These are phyloP conservation scores for Bubalus kerabau DNA, from an alignment of 2,113 vertebrate species.

Conservation along the genomic window DNA sequence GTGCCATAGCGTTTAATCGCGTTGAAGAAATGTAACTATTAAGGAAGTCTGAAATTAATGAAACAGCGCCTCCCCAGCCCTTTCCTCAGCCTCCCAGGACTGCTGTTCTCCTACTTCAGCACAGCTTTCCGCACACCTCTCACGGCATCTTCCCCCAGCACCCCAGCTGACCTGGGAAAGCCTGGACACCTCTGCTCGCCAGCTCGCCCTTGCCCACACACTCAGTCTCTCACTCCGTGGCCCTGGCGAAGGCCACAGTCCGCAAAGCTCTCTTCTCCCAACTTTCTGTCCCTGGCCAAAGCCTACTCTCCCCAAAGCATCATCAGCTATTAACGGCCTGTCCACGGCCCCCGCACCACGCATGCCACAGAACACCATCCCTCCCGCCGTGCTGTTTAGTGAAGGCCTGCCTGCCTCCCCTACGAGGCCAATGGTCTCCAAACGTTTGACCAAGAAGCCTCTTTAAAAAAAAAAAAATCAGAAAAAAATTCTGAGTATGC, in stretches of 20 bases:
- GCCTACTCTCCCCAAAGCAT: background rate
- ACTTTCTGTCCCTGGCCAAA: background rate
- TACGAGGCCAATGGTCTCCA: background rate
- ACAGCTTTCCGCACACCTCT: background rate
- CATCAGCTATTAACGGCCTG: background rate
- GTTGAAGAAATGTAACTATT: background rate
- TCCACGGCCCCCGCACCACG: too few species aligned
- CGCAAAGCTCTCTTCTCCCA: background rate
- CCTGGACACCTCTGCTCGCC: background rate
- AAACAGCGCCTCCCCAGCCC: too few species aligned
- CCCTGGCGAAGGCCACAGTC: background rate
- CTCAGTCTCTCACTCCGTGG: background rate
- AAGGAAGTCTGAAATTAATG: background rate
- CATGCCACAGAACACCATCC: too few species aligned
- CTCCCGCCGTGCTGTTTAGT: rapidly evolving
- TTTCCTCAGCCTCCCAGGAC: background rate
- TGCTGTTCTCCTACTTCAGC: background rate
- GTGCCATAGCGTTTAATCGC: background rate
- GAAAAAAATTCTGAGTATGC: background rate
- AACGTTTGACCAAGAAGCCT: background rate
- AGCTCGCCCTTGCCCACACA: background rate
- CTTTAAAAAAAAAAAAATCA: background rate
- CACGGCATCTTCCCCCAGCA: too few species aligned
- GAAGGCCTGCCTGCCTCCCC: background rate
- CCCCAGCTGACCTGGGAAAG: background rate